Conservation (phyloP, 2,797 vertebrate species). For the Amphiprion clarkii region DNA sequence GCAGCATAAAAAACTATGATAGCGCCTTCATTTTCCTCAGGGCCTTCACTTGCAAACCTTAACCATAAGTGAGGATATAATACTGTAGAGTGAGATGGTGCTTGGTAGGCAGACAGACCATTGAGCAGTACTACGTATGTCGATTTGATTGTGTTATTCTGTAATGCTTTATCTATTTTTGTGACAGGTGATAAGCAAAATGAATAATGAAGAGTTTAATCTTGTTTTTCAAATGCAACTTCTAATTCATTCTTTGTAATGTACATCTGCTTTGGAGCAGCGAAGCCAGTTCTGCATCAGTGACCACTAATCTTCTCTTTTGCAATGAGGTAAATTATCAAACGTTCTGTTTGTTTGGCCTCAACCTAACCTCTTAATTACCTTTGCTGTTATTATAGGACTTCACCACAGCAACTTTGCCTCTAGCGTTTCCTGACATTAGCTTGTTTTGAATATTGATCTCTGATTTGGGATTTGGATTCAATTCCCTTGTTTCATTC, state of each 20-base stretch:
- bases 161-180: not conserved
- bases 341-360: not conserved
- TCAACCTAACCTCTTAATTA: not conserved
- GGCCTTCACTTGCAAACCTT: not conserved
- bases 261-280: not conserved
- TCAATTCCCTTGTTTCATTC: not conserved
- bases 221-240: not conserved
- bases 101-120: not conserved
- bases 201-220: not conserved
- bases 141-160: not conserved
- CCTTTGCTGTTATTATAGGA: not conserved
- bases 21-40: not conserved
- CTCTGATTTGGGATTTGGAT: not conserved
- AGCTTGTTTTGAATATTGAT: not conserved
- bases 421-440: not conserved
- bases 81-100: not conserved
- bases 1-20: slow-evolving; percentile 19
- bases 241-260: too few species aligned
- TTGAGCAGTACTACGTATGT: too few species aligned
- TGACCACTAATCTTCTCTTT: not conserved
- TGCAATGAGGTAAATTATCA: not conserved
- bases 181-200: not conserved
- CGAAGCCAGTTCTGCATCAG: not conserved
- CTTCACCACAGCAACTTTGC: not conserved
- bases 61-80: not conserved